A percentile compares a stretch with the other conserved stretches of the same genome.
These are phyloP conservation scores for Halictus quadricinctus DNA, from an alignment of 2,888 invertebrate species.

Conservation along the genomic window DNA sequence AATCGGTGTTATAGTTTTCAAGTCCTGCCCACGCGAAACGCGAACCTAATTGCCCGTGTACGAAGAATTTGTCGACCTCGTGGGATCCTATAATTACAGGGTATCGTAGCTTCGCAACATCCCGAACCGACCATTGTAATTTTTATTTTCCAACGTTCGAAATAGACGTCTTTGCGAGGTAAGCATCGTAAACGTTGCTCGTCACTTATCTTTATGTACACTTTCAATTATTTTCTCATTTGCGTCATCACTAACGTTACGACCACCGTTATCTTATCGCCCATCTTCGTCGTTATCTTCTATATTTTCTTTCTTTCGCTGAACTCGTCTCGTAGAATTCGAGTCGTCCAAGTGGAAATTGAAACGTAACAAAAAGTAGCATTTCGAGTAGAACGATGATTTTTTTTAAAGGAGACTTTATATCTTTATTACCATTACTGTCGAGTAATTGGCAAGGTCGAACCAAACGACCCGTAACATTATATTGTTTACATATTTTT, in stretches of 20 bases:
- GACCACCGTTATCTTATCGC: background rate
- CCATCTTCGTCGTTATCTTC: background rate
- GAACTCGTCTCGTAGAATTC: background rate
- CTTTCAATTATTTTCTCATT: background rate
- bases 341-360: background rate
- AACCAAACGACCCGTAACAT: background rate
- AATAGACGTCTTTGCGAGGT: slow-evolving; percentile 3
- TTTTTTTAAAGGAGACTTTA: background rate
- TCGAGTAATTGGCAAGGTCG: background rate
- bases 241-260: background rate
- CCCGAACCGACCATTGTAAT: slow-evolving; percentile 26
- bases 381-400: background rate
- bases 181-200: slow-evolving; percentile 3
- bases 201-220: background rate
- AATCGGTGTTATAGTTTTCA: background rate
- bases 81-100: slow-evolving; percentile 19
- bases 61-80: slow-evolving; percentile 51
- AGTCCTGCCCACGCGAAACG: background rate
- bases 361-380: background rate
- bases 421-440: background rate
- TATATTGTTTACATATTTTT: background rate
- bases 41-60: background rate
- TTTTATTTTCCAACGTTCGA: slow-evolving; percentile 1
- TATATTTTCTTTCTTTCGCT: background rate
- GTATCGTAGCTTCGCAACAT: slow-evolving; percentile 29